A percentile compares a stretch with the other conserved stretches of the same genome.
These are phyloP conservation scores for Ophioninae sp. DNA, from an alignment of 2,888 invertebrate species.

Conservation along the genomic window DNA sequence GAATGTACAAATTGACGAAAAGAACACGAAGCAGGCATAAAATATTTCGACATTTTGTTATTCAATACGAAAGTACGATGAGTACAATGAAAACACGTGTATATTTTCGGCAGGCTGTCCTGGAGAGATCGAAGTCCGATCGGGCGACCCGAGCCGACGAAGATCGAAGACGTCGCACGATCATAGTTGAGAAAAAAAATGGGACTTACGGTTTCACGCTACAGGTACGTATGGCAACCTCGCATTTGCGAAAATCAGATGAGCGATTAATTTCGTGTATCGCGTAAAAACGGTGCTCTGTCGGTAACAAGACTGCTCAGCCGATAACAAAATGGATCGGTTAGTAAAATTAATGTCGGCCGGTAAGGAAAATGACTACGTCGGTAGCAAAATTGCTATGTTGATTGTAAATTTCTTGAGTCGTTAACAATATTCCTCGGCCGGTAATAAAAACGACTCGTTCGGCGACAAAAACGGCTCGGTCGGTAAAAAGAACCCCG, in stretches of 20 bases:
- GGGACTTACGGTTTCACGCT: conserved; percentile 97
- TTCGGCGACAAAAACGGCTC: neutral
- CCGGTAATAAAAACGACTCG: neutral
- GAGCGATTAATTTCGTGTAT: neutral
- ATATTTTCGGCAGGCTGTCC: conserved; percentile 82
- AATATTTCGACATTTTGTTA: neutral
- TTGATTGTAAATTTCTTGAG: neutral
- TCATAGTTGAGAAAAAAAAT: conserved; percentile 95
- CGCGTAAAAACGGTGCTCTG: neutral
- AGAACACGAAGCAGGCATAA: neutral
- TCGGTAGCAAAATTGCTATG: neutral
- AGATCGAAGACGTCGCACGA: conserved; percentile 93
- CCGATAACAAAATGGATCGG: neutral
- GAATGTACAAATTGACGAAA: neutral
- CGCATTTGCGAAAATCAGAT: neutral
- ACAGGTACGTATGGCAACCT: conserved; percentile 82
- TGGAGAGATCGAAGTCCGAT: conserved; percentile 89
- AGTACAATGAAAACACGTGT: neutral
- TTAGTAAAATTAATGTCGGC: no score
- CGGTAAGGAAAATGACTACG: neutral
- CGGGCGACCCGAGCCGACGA: conserved; percentile 89
- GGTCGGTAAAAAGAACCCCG: no score
- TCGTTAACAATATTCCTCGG: neutral
- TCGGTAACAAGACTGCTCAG: no score
- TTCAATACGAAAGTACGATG: neutral